A percentile compares a stretch with the other conserved stretches of the same genome.
These are phyloP conservation scores for Mastomys natalensis DNA, from an alignment of 2,113 vertebrate genomes.

Conservation along the genomic window DNA sequence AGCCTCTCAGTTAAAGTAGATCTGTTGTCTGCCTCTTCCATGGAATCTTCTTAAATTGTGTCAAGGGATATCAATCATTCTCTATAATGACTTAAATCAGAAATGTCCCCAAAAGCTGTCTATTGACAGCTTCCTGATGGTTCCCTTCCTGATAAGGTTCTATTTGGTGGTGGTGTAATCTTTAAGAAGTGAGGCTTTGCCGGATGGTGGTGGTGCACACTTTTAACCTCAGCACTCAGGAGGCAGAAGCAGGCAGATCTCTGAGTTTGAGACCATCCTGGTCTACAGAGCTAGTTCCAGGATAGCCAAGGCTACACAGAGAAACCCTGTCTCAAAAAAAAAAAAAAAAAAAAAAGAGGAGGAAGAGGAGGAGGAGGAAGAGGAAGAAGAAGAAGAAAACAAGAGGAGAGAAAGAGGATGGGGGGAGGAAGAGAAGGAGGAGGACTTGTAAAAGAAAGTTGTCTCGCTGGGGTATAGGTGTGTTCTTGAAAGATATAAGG, in stretches of 20 bases:
- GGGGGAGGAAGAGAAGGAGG: too few relatives aligned
- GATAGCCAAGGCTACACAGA: not conserved
- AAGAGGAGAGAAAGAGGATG: rapidly evolving
- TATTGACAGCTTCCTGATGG: not conserved
- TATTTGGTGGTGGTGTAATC: not conserved
- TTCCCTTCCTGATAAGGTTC: not conserved
- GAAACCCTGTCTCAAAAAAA: not conserved
- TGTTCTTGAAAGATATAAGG: not conserved
- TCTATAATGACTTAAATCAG: not conserved
- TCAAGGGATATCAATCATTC: not conserved
- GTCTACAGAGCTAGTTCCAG: not conserved
- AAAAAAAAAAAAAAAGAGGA: not conserved
- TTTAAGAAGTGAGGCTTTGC: not conserved
- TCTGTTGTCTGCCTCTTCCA: not conserved
- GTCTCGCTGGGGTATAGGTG: not conserved
- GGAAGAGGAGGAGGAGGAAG: not conserved
- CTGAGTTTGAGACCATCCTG: not conserved
- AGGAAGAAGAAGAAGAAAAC: too few relatives aligned
- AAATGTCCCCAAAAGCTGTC: not conserved
- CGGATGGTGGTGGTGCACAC: too few relatives aligned
- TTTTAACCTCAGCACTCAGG: not conserved
- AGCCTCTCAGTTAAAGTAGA: not conserved
- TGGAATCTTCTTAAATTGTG: not conserved
- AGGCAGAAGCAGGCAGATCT: not conserved
- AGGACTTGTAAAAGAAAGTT: not conserved